A percentile compares a stretch with the other conserved stretches of the same genome.
Conservation (phyloP, 2,888 invertebrate species). For the Andrena camellia region DNA sequence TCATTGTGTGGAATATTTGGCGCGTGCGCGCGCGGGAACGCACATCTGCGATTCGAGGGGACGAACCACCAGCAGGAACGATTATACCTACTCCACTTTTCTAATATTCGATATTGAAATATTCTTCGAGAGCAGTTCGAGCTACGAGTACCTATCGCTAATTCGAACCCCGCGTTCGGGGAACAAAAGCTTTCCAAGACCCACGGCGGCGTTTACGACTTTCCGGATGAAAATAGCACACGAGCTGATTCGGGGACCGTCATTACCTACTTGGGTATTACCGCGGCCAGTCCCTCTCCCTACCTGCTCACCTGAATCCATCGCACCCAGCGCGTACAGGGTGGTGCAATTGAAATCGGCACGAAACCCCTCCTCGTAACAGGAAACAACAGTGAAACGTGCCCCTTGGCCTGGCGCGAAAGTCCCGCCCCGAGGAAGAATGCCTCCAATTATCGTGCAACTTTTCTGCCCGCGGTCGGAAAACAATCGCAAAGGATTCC, state of each 20-base stretch:
- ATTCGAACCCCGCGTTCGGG: too few relatives aligned
- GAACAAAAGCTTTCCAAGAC: too few relatives aligned
- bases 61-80: neutral
- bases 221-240: neutral
- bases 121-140: neutral
- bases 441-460: neutral
- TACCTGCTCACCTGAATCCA: neutral
- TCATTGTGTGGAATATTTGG: conserved; percentile 11
- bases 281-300: too few relatives aligned
- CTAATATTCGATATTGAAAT: neutral
- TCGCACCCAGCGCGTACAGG: neutral
- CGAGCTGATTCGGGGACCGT: too few relatives aligned
- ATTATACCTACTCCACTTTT: neutral
- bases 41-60: conserved; percentile 11
- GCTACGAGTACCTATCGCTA: too few relatives aligned
- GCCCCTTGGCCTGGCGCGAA: neutral
- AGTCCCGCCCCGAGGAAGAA: neutral
- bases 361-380: neutral
- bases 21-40: conserved; percentile 12
- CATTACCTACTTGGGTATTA: too few relatives aligned
- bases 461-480: neutral
- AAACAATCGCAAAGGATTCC: conserved; percentile 8
- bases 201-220: too few relatives aligned
- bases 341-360: neutral
- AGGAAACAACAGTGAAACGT: neutral